phyloP scores from a whole-genome alignment of 2,113 vertebrate species.

The Vulpes lagopus region DNA sequence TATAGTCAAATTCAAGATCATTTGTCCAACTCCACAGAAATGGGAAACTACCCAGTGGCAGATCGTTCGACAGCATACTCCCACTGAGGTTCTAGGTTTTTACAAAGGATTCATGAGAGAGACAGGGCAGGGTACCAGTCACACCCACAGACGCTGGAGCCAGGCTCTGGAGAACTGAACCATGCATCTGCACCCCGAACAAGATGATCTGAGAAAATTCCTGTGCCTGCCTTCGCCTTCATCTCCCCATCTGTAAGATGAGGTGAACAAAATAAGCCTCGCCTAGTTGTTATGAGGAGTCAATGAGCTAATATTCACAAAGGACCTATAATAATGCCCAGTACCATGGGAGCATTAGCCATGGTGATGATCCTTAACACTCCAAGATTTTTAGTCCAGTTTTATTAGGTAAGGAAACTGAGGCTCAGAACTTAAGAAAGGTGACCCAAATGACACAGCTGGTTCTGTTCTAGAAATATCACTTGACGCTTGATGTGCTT shows the following conservation, averaged over 20 bases:
- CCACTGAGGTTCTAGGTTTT: neutral
- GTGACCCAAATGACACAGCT: neutral
- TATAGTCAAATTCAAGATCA: neutral
- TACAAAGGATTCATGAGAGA: neutral
- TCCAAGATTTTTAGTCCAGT: neutral
- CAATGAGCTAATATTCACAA: neutral
- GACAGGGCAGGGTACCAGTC: rapidly evolving
- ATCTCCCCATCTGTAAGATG: neutral
- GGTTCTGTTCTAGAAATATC: neutral
- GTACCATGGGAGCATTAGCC: neutral
- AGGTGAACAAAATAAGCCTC: neutral
- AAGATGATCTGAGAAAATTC: neutral
- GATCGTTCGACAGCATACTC: neutral
- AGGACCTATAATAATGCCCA: neutral
- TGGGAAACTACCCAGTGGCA: neutral
- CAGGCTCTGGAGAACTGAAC: neutral
- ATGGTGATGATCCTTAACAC: neutral
- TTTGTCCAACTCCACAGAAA: neutral
- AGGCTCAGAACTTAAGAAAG: neutral
- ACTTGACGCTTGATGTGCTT: neutral
- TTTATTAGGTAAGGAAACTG: neutral
- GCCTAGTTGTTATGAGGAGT: neutral
- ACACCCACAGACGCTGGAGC: neutral
- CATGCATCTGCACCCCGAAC: neutral
- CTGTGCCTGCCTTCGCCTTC: neutral